Evolutionary conservation across 2,113 vertebrate genomes (phyloP), one percentile per base, ranked within the genome.

Genomic region (Aplodontia rufa): DNA sequence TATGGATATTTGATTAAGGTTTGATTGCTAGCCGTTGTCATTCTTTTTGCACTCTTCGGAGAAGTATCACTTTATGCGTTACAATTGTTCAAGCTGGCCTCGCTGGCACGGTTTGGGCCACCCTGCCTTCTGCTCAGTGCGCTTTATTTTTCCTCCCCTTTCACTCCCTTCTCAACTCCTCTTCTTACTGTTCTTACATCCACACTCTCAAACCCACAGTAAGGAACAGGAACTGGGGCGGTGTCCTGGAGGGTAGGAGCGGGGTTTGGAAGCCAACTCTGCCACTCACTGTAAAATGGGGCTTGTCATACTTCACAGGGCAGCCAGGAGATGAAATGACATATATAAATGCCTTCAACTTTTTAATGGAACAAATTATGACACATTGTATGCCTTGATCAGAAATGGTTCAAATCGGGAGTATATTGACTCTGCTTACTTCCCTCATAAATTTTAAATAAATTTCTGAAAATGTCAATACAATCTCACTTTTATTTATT

Each of bases 201-300:
- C 49, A 42, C 35, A 5, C 20, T 86, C 74, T 58, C 40, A 71
- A 82, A 80, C 62, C 1, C 3, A 26, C 47, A n/a, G 8, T 12
- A 37, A 35, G 69, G 8, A 16, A 49, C 58, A 74, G 35, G 13
- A 10, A 2, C 24, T 2, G 1, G 37, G 32, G 1, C 82, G 6
- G 3, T 0, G 1, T 22, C 3, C 0, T 10, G 28, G 53, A 71
- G 30, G 1, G 2, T 2, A 7, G 0, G 47, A 24, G 66, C 0
- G 20, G 26, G 16, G 4, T 37, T 12, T 30, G 8, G 22, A 58
- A 0, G 12, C 28, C n/a, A 66, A 32, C 20, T 62, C 49, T 47
- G 14, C 20, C 19, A 16, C 37, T 69, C 8, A 0, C 55, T 68
- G 1, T 19, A 53, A 64, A n/a, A 32, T 4, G 3, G 69, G 32